Percentiles rank a stretch among this genome's conserved stretches.
Evolutionary conservation across 2,797 vertebrate genomes (phyloP).

Genomic region (Ctenochaetus hawaiiensis): DNA sequence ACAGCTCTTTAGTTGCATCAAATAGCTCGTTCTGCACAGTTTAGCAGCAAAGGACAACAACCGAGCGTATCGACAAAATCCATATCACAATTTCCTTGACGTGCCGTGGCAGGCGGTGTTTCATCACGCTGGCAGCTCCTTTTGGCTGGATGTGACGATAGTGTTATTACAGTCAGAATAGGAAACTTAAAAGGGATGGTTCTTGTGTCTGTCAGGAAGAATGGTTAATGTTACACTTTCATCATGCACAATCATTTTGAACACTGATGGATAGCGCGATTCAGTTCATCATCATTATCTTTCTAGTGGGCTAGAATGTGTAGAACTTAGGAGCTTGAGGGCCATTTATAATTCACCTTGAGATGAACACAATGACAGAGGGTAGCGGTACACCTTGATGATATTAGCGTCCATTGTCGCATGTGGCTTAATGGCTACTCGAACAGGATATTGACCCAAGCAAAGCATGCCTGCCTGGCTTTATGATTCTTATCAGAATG

Average conservation of each 20-base stretch:
- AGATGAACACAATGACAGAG: constrained; percentile 79
- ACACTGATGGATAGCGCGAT: constrained; percentile 75
- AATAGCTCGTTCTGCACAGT: constrained; percentile 61
- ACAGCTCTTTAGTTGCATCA: constrained; percentile 48
- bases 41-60: constrained; percentile 71
- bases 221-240: constrained; percentile 64
- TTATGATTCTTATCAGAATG: constrained; percentile 84
- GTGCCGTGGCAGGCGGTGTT: constrained; percentile 55
- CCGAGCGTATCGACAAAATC: constrained; percentile 58
- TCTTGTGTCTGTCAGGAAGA: constrained; percentile 66
- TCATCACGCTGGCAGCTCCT: constrained; percentile 68
- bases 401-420: constrained; percentile 79
- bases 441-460: constrained; percentile 84
- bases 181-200: constrained; percentile 57
- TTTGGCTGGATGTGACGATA: constrained; percentile 56
- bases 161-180: constrained; percentile 65
- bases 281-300: constrained; percentile 62
- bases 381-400: constrained; percentile 69
- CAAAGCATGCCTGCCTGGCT: constrained; percentile 70
- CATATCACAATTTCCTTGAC: constrained; percentile 64
- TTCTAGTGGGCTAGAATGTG: constrained; percentile 41
- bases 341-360: constrained; percentile 84
- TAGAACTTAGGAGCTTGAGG: constrained; percentile 50
- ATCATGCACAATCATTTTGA: constrained; percentile 61
- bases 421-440: constrained; percentile 75